phyloP scores from a whole-genome alignment of 2,797 vertebrate genomes.

The Gymnocypris eckloni region DNA sequence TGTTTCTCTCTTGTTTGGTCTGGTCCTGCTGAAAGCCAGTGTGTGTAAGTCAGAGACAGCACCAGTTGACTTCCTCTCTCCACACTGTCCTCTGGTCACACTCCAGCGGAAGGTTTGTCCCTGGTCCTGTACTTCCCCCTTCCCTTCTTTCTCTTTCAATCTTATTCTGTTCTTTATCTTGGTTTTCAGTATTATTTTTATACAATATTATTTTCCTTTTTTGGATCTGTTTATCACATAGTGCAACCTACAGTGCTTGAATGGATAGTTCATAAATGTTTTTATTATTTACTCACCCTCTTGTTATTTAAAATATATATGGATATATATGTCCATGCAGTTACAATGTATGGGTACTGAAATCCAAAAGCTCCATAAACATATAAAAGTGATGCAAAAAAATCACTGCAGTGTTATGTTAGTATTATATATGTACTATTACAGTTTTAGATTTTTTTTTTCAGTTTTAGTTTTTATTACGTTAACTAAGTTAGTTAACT shows the following conservation, averaged over 20 bases:
- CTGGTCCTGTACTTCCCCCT: slow-evolving; percentile 85
- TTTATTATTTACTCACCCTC: neutral
- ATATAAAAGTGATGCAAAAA: neutral
- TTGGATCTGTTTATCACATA: slow-evolving; percentile 1
- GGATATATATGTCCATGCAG: neutral
- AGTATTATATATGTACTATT: neutral
- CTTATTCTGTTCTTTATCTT: slow-evolving; percentile 77
- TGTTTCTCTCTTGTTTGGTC: slow-evolving; percentile 89
- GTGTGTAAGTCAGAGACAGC: slow-evolving; percentile 87
- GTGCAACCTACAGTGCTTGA: slow-evolving; percentile 5
- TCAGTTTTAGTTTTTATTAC: neutral
- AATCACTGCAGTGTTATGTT: neutral
- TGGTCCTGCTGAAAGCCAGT: slow-evolving; percentile 85
- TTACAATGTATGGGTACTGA: neutral
- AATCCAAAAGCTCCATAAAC: neutral
- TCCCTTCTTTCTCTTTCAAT: slow-evolving; percentile 83
- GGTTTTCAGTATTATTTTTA: slow-evolving; percentile 76
- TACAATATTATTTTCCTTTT: neutral
- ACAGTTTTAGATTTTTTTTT: neutral
- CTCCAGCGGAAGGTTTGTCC: slow-evolving; percentile 82
- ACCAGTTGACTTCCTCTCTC: slow-evolving; percentile 85
- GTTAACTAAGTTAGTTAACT: neutral
- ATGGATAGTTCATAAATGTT: slow-evolving; percentile 1
- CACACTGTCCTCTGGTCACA: slow-evolving; percentile 87
- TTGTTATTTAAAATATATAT: neutral